A percentile compares a stretch with the other conserved stretches of the same genome.
Conservation (phyloP, 2,113 vertebrate genomes). For the Orientallactaga bullata region DNA sequence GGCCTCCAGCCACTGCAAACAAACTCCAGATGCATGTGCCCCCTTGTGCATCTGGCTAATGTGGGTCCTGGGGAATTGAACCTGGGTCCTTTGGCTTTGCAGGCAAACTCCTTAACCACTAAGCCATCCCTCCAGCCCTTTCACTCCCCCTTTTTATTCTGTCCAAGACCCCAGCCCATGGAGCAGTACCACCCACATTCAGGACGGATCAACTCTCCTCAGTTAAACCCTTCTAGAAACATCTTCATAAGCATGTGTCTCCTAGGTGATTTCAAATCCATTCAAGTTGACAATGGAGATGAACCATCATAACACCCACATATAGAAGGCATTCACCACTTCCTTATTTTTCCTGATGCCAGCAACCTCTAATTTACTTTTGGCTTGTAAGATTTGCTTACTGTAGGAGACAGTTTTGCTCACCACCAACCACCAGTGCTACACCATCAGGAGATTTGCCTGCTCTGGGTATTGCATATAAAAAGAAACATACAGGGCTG, state of each 20-base stretch:
- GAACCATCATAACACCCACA: not conserved
- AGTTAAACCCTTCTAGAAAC: not conserved
- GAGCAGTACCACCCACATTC: too few relatives aligned
- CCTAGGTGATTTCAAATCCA: not conserved
- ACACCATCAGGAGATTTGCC: not conserved
- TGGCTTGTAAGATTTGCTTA: too few relatives aligned
- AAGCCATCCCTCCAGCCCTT: too few relatives aligned
- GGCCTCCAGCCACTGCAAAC: too few relatives aligned
- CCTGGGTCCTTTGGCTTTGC: too few relatives aligned
- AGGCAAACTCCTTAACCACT: too few relatives aligned
- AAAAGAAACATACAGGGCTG: not conserved
- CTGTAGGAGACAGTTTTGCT: too few relatives aligned
- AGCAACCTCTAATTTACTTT: not conserved
- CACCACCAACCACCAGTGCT: too few relatives aligned
- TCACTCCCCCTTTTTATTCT: not conserved
- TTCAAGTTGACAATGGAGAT: not conserved
- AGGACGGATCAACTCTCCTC: not conserved
- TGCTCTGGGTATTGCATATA: not conserved
- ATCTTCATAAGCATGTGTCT: not conserved
- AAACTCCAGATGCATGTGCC: too few relatives aligned
- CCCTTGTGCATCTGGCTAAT: too few relatives aligned
- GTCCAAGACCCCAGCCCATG: too few relatives aligned
- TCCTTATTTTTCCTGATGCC: not conserved
- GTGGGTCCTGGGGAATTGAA: too few relatives aligned
- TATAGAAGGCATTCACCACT: not conserved